These are phyloP conservation scores for Geothlypis trichas DNA, from an alignment of 2,113 vertebrate species.

Conservation along the genomic window DNA sequence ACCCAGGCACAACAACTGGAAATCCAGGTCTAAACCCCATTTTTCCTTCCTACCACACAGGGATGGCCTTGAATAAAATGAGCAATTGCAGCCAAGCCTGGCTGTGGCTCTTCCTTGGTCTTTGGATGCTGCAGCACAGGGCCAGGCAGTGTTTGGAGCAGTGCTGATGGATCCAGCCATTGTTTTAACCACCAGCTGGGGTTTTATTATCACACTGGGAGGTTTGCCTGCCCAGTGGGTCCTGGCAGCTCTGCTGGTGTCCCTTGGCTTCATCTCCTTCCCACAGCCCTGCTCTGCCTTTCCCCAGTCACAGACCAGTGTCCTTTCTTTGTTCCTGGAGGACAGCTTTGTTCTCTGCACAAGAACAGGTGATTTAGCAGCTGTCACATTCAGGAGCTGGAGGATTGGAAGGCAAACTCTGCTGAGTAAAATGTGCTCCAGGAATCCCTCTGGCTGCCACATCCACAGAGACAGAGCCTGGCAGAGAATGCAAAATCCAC, in stretches of 20 bases:
- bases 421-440: background rate
- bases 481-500: background rate
- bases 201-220: background rate
- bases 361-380: background rate
- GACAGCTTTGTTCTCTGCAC: background rate
- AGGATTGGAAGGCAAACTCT: background rate
- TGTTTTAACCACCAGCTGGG: background rate
- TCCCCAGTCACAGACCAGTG: background rate
- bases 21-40: fast-evolving
- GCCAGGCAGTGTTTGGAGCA: background rate
- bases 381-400: background rate
- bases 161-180: background rate
- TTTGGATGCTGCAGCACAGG: background rate
- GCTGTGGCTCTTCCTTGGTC: background rate
- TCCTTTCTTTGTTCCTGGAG: background rate
- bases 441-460: background rate
- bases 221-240: background rate
- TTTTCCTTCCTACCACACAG: background rate
- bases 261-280: background rate
- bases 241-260: background rate
- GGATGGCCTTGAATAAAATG: background rate
- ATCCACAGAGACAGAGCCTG: background rate
- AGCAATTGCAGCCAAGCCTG: background rate
- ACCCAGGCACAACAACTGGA: background rate
- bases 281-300: background rate